A percentile compares a stretch with the other conserved stretches of the same genome.
phyloP scores from a whole-genome alignment of 2,113 vertebrate species.

The Callorhinus ursinus region DNA sequence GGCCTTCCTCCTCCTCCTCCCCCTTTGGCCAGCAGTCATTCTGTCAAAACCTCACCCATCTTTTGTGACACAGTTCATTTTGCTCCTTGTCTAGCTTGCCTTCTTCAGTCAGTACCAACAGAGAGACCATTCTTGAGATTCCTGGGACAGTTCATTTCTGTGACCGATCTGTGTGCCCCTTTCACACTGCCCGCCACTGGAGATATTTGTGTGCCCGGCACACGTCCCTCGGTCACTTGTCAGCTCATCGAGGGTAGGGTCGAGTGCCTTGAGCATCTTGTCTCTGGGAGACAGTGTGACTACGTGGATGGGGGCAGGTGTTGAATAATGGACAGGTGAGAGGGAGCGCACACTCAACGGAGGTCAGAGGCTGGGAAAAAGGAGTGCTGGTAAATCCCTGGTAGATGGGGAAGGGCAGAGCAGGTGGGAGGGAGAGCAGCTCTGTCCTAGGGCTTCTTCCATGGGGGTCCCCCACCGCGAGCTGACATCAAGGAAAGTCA shows the following conservation, averaged over 20 bases:
- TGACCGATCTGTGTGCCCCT: not conserved
- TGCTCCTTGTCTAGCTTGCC: not conserved
- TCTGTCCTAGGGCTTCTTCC: no score
- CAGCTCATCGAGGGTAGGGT: not conserved
- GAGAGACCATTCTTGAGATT: not conserved
- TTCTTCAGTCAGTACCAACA: not conserved
- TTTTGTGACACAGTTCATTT: not conserved
- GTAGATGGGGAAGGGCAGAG: no score
- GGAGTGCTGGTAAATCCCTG: not conserved
- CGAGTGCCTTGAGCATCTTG: not conserved
- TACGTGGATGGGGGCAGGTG: not conserved
- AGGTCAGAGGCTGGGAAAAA: not conserved
- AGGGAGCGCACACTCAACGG: not conserved
- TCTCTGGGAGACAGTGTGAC: not conserved
- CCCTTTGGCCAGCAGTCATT: not conserved
- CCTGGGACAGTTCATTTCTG: not conserved
- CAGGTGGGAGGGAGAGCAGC: not conserved
- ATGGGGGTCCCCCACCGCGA: rapidly evolving
- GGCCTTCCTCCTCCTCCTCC: not conserved
- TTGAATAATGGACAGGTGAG: not conserved
- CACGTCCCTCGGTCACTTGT: not conserved
- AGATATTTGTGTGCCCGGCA: not conserved
- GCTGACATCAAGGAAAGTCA: not conserved
- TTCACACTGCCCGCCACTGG: not conserved
- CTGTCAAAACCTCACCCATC: not conserved